Conservation (phyloP, 1,140 invertebrate species). For the Rhopalosiphum padi region DNA sequence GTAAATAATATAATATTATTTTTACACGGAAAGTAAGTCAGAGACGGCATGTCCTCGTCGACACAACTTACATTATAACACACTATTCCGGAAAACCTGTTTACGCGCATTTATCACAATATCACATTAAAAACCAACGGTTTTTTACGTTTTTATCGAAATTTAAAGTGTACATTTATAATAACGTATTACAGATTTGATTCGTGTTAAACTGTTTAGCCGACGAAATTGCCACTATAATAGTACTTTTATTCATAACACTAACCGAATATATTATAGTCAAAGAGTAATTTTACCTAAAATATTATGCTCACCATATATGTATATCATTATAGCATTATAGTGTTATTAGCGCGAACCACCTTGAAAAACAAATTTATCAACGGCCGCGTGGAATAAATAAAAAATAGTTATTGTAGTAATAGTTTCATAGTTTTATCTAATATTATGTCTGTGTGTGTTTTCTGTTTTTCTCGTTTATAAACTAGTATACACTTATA, state of each 20-base stretch:
- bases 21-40: background rate
- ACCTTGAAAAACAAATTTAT: background rate
- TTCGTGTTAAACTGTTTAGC: background rate
- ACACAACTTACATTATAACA: background rate
- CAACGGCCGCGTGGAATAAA: background rate
- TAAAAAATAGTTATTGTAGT: background rate
- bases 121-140: background rate
- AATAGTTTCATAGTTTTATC: background rate
- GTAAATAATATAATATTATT: background rate
- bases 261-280: background rate
- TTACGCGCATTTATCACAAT: background rate
- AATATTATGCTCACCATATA: background rate
- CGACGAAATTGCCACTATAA: no score
- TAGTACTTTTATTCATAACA: background rate
- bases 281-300: background rate
- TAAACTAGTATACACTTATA: background rate
- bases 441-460: background rate
- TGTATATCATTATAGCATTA: no score
- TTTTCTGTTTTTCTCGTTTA: background rate
- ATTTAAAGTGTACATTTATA: background rate
- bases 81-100: background rate
- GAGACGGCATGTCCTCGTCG: background rate
- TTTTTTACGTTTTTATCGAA: constrained; percentile 5
- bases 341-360: background rate
- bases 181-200: background rate